Conservation (phyloP, 2,797 vertebrate genomes). For the Tokudaia muenninki region DNA sequence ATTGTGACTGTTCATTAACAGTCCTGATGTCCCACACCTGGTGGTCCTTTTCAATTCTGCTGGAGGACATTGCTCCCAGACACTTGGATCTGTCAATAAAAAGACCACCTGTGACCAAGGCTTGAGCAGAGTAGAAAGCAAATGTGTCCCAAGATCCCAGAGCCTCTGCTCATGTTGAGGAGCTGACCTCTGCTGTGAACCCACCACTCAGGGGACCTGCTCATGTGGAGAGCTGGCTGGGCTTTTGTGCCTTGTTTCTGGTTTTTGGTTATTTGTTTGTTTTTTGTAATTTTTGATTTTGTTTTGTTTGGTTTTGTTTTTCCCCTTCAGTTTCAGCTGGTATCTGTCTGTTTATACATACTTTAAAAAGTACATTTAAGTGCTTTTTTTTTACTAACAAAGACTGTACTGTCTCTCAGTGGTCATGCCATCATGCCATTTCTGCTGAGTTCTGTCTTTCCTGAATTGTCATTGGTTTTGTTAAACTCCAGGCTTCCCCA, state of each 20-base stretch:
- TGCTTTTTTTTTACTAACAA: constrained; percentile 33
- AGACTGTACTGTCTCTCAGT: constrained; percentile 16
- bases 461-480: background rate
- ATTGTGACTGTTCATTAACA: constrained; percentile 23
- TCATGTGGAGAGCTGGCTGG: background rate
- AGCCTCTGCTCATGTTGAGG: background rate
- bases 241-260: background rate
- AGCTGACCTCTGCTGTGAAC: constrained; percentile 18
- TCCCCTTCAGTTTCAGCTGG: background rate
- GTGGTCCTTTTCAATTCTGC: constrained; percentile 39
- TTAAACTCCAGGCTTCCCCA: constrained; percentile 4
- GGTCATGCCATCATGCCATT: background rate
- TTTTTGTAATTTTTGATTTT: background rate
- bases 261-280: background rate
- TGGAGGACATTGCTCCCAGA: constrained; percentile 2
- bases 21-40: constrained; percentile 19
- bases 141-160: background rate
- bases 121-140: constrained; percentile 44
- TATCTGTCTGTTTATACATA: background rate
- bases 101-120: constrained; percentile 65
- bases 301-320: background rate
- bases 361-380: background rate
- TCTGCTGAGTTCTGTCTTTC: background rate
- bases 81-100: constrained; percentile 51
- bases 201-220: background rate